phyloP scores from a whole-genome alignment of 92 coral and sea anemone species.

The Paragorgia papillata region DNA sequence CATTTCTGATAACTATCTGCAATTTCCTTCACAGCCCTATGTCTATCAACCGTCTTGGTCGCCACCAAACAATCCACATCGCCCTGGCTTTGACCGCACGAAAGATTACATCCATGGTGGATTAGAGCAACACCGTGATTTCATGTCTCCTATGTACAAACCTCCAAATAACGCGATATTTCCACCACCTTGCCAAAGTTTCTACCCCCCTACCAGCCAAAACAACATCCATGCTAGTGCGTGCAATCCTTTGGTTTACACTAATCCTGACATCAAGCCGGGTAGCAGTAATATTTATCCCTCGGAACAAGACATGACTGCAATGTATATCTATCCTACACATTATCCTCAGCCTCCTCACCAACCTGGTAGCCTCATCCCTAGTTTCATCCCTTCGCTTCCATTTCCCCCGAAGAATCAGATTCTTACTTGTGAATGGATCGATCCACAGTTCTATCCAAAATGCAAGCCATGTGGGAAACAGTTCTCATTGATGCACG shows the following conservation, averaged over 20 bases:
- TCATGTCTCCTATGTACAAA: constrained; percentile 16
- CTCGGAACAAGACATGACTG: constrained; percentile 25
- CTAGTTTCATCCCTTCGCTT: too few species aligned
- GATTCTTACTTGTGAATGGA: constrained; percentile 97
- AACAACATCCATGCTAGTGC: constrained; percentile 25
- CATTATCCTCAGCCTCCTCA: too few species aligned
- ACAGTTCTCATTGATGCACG: constrained; percentile 93
- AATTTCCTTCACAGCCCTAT: constrained; percentile 20
- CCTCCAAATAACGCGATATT: constrained; percentile 12
- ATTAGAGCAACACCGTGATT: constrained; percentile 16
- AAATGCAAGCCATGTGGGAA: constrained; percentile 97
- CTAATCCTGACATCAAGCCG: constrained; percentile 40
- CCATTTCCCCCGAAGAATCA: constrained; percentile 75
- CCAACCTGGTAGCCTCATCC: too few species aligned
- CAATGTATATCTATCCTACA: too few species aligned
- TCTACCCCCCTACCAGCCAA: constrained; percentile 34
- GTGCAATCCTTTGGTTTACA: constrained; percentile 30
- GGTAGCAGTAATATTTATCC: constrained; percentile 39
- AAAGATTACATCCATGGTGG: constrained; percentile 4
- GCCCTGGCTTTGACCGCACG: constrained; percentile 1
- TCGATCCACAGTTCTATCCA: constrained; percentile 93
- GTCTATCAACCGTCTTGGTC: constrained; percentile 19
- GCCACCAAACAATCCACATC: constrained; percentile 18
- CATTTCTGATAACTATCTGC: constrained; percentile 7
- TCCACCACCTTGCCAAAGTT: constrained; percentile 11